These are phyloP conservation scores for Nemopilema nomurai DNA, from an alignment of 30 jellyfish, hydroid and myxozoan species.

Conservation along the genomic window DNA sequence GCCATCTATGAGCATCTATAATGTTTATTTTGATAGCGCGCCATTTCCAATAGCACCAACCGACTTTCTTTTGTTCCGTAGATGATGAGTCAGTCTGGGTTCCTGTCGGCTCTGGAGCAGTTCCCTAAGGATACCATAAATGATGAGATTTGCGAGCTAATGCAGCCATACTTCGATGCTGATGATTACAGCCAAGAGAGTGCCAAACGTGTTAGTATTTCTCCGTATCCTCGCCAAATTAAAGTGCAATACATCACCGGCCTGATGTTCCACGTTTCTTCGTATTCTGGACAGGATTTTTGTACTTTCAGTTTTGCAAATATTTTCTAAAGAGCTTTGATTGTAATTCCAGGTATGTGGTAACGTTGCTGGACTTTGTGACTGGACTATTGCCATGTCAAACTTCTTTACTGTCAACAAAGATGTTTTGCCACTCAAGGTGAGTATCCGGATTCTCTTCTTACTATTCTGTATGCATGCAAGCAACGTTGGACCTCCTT, in stretches of 20 bases:
- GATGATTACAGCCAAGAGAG: constrained; percentile 76
- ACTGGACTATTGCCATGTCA: constrained; percentile 91
- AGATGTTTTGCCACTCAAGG: constrained; percentile 85
- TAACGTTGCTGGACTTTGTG: constrained; percentile 87
- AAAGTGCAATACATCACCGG: not conserved
- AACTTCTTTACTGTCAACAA: constrained; percentile 74
- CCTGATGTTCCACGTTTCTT: not conserved
- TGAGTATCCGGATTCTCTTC: not conserved
- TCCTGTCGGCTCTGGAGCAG: constrained; percentile 66
- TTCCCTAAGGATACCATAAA: constrained; percentile 82
- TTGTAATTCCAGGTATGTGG: constrained; percentile 71
- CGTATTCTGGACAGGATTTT: not conserved
- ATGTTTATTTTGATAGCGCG: too few relatives aligned
- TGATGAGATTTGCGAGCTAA: constrained; percentile 74
- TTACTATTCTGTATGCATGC: too few relatives aligned
- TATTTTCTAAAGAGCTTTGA: not conserved
- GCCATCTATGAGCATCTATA: too few relatives aligned
- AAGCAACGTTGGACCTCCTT: too few relatives aligned
- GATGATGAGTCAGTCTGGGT: constrained; percentile 85
- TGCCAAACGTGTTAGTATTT: constrained; percentile 68
- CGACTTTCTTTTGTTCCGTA: constrained; percentile 4
- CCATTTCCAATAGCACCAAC: too few relatives aligned
- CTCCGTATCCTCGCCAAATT: not conserved
- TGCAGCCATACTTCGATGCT: constrained; percentile 87
- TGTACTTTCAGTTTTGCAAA: not conserved